A percentile compares a stretch with the other conserved stretches of the same genome.
Evolutionary conservation across 1,140 invertebrate species (phyloP).

Genomic region (Battus philenor): DNA sequence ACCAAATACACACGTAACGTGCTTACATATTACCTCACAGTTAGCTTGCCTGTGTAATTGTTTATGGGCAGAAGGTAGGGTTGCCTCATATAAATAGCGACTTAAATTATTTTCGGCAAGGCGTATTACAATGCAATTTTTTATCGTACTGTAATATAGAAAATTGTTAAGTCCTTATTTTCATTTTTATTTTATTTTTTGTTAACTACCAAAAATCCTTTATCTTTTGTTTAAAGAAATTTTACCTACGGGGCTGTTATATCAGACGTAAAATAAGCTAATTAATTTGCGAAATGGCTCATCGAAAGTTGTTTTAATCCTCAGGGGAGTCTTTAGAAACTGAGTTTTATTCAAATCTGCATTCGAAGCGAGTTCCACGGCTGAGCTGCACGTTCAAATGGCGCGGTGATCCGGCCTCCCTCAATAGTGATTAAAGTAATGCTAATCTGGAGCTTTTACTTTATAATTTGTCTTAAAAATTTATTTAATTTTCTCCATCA

Average conservation of each 20-base stretch:
- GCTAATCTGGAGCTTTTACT: constrained; percentile 32
- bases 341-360: constrained; percentile 60
- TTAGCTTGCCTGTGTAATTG: constrained; percentile 44
- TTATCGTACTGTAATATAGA: too few species aligned
- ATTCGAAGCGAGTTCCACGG: constrained; percentile 39
- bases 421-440: constrained; percentile 59
- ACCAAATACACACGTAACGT: constrained; percentile 49
- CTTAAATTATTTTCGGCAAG: constrained; percentile 21
- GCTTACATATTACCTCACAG: constrained; percentile 35
- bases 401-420: constrained; percentile 38
- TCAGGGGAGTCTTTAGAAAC: constrained; percentile 45
- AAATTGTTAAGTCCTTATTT: too few species aligned
- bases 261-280: constrained; percentile 47
- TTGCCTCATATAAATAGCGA: constrained; percentile 23
- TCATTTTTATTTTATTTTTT: too few species aligned
- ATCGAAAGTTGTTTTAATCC: constrained; percentile 49
- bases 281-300: constrained; percentile 46
- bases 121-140: background rate
- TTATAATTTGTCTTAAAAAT: constrained; percentile 15
- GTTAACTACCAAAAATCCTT: too few species aligned
- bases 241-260: constrained; percentile 22
- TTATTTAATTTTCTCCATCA: too few species aligned
- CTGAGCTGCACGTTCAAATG: constrained; percentile 52
- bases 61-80: constrained; percentile 40
- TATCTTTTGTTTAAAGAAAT: constrained; percentile 6